phyloP scores from a whole-genome alignment of 2,113 vertebrate species.

The Poecilia latipinna region DNA sequence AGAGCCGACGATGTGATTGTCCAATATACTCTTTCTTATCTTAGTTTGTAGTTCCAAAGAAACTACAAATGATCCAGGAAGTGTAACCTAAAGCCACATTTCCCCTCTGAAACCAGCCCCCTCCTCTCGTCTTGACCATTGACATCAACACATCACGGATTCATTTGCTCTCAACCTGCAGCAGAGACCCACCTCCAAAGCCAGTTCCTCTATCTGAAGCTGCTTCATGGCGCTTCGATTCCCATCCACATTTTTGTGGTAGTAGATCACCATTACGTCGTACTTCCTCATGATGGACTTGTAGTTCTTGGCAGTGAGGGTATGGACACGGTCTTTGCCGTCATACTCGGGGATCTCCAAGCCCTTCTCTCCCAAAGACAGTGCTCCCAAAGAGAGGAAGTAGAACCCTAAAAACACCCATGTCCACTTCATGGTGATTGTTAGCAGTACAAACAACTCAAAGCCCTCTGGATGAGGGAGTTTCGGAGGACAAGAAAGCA shows the following conservation, averaged over 20 bases:
- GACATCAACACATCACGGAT: constrained; percentile 20
- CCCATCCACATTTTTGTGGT: constrained; percentile 84
- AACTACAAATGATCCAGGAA: constrained; percentile 16
- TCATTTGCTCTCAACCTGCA: constrained; percentile 44
- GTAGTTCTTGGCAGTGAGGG: constrained; percentile 88
- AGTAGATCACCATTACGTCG: constrained; percentile 90
- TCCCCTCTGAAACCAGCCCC: constrained; percentile 2
- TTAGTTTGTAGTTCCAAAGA: background rate
- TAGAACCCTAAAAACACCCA: constrained; percentile 78
- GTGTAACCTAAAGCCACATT: constrained; percentile 27
- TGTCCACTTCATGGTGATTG: constrained; percentile 78
- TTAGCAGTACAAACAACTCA: constrained; percentile 23
- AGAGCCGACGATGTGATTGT: background rate
- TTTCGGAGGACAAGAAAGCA: constrained; percentile 4
- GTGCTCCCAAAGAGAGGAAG: constrained; percentile 65
- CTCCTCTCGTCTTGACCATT: constrained; percentile 30
- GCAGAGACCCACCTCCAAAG: constrained; percentile 86
- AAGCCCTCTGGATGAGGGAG: constrained; percentile 15
- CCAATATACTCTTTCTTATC: background rate
- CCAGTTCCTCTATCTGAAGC: constrained; percentile 89
- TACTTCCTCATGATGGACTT: constrained; percentile 90
- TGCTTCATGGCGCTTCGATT: constrained; percentile 85
- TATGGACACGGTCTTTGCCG: constrained; percentile 87
- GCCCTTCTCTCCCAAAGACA: constrained; percentile 81
- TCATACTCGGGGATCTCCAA: constrained; percentile 90